phyloP scores from a whole-genome alignment of 2,888 invertebrate species.

The Morpho helenor region DNA sequence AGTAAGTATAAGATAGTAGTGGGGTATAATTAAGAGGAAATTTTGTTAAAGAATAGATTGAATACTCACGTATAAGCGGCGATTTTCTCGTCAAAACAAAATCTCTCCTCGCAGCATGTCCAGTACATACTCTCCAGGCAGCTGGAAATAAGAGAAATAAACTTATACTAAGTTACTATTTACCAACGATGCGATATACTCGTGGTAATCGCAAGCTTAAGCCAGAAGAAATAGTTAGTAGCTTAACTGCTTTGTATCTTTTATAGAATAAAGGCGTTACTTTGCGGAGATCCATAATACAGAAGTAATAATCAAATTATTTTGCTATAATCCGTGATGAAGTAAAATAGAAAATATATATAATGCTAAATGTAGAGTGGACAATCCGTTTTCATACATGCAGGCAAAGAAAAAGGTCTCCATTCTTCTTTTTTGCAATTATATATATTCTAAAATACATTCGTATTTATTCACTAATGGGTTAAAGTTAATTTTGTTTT shows the following conservation, averaged over 20 bases:
- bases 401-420: no score
- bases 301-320: no score
- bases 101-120: constrained; percentile 85
- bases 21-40: neutral
- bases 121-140: constrained; percentile 86
- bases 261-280: neutral
- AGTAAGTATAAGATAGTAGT: no score
- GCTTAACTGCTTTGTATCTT: neutral
- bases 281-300: no score
- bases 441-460: no score
- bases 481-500: no score
- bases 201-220: neutral
- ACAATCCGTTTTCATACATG: no score
- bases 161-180: neutral
- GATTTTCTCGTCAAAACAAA: constrained; percentile 86
- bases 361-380: no score
- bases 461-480: no score
- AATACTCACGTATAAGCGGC: constrained; percentile 75
- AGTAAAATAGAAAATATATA: no score
- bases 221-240: neutral
- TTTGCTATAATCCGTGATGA: no score
- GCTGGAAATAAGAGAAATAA: constrained; percentile 53
- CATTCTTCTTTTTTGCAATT: no score
- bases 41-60: neutral
- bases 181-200: neutral